Evolutionary conservation across 2,113 vertebrate genomes (phyloP), one percentile per base, ranked within the genome.

Genomic region (Tiliqua scincoides): DNA sequence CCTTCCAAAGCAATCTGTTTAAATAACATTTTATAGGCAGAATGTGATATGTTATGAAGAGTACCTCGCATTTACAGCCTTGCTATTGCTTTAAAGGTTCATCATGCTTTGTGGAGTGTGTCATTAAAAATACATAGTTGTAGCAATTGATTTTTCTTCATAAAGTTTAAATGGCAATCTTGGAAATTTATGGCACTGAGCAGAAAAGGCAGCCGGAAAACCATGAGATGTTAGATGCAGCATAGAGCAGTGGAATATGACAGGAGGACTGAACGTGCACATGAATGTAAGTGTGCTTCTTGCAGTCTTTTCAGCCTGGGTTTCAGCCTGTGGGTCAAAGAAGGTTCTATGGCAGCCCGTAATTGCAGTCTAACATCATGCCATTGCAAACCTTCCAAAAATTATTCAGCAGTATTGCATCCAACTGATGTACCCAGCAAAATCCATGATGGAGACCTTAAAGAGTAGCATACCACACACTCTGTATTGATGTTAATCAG

Each of bases 1-100:
- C n/a, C 54, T 93, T 95, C 90, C 79, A 87, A 86, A 90, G 43
- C 40, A 52, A 88, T 91, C 88, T 91, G 4, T 27, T 90, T 91
- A 87, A 94, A 94, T 40, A 78, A 78, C 40, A 43, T 73, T 89
- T 72, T 80, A 35, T 83, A 85, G 86, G 86, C 79, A 85, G 80
- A 52, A 88, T 59, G 70, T 21, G 32, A 84, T 72, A 86, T 88
- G 90, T 82, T 76, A 79, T 72, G 79, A 57, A 92, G 90, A 90
- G 1, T 67, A 43, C 82, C 32, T 23, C 68, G 84, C 80, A 35
- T 82, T 54, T 84, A 27, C n/a, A 77, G 65, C 54, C 25, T 87
- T 85, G 6, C 57, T 87, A 85, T 79, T 90, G 59, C 48, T 88
- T 89, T 43, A 88, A 77, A 91, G 27, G 27, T 82, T 86, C 21